Evolutionary conservation across 2,797 vertebrate genomes (phyloP).

Genomic region (Malurus leucopterus): DNA sequence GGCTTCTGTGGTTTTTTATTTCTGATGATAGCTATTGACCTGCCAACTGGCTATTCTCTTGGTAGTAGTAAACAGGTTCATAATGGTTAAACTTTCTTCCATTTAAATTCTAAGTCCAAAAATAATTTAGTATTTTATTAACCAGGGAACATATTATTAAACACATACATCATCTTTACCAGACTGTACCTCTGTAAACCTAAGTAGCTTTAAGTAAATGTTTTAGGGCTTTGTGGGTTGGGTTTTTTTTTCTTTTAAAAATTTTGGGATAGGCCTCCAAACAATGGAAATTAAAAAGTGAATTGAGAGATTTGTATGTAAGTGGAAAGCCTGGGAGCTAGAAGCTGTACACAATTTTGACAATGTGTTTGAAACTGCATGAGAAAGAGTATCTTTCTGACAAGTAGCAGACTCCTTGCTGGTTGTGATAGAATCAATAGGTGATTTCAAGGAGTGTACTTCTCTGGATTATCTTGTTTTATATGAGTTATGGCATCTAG

Average conservation of each 20-base stretch:
- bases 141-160: constrained; percentile 59
- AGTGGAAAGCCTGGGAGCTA: neutral
- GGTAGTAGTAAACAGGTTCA: constrained; percentile 46
- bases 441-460: constrained; percentile 12
- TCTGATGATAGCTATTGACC: constrained; percentile 40
- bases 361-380: neutral
- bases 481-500: neutral
- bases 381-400: constrained; percentile 18
- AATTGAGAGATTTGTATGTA: neutral
- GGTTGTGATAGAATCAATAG: constrained; percentile 3
- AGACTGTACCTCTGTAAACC: constrained; percentile 20
- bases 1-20: constrained; percentile 28
- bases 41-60: constrained; percentile 49
- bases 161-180: constrained; percentile 58
- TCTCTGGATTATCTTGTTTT: constrained; percentile 17
- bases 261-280: neutral
- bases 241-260: neutral
- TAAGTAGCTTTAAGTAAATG: neutral
- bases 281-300: constrained; percentile 13
- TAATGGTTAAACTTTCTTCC: constrained; percentile 58
- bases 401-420: constrained; percentile 14
- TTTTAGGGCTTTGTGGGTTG: neutral
- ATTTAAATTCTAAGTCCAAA: constrained; percentile 55
- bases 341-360: neutral
- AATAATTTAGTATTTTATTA: constrained; percentile 61